Conservation (phyloP, 2,113 vertebrate species). For the Bucco capensis region DNA sequence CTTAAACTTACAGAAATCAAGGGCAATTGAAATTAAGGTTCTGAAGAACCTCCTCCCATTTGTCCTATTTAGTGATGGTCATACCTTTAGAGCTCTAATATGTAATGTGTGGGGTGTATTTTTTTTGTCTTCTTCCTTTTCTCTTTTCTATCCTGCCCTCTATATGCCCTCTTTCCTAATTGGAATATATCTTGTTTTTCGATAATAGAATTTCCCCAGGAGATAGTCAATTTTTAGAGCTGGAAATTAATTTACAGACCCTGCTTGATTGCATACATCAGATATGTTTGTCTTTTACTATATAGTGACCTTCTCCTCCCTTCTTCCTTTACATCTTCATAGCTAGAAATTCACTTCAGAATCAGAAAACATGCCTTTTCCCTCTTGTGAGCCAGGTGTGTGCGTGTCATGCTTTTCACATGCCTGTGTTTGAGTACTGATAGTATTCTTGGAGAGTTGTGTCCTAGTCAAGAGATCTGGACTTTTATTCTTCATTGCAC, state of each 20-base stretch:
- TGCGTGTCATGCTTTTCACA: neutral
- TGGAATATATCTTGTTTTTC: constrained; percentile 66
- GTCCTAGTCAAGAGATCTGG: neutral
- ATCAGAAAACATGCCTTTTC: neutral
- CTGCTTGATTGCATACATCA: constrained; percentile 44
- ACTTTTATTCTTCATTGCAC: neutral
- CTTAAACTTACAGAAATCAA: constrained; percentile 59
- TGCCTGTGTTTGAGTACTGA: fast-evolving
- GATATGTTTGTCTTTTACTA: constrained; percentile 63
- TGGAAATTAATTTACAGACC: constrained; percentile 61
- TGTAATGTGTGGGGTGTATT: neutral
- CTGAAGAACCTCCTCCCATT: neutral
- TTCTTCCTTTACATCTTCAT: constrained; percentile 31
- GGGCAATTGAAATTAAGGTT: constrained; percentile 46
- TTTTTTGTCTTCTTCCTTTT: neutral
- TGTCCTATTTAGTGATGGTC: neutral
- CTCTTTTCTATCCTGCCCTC: constrained; percentile 41
- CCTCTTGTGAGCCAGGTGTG: neutral
- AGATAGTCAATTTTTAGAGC: constrained; percentile 60
- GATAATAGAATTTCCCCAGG: constrained; percentile 67
- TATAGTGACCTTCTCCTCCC: constrained; percentile 49
- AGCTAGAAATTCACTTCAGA: neutral
- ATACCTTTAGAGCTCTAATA: constrained; percentile 10
- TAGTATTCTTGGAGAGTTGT: neutral
- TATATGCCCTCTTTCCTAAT: constrained; percentile 49